Percentiles rank a stretch among this genome's conserved stretches.
These are phyloP conservation scores for Helicoverpa assulta DNA, from an alignment of 2,888 invertebrate genomes.

Conservation along the genomic window DNA sequence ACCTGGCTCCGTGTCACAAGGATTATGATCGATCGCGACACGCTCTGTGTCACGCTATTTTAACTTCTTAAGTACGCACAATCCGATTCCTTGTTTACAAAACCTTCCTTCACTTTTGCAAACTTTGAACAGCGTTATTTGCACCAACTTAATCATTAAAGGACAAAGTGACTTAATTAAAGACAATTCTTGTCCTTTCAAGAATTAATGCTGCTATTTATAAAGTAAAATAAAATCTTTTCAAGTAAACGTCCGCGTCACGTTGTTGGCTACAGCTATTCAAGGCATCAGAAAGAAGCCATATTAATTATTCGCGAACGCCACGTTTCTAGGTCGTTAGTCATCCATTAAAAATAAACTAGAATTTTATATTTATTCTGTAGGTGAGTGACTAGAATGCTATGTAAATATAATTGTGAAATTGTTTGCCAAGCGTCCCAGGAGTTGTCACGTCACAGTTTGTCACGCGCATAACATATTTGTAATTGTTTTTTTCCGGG, in stretches of 20 bases:
- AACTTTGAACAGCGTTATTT: not conserved
- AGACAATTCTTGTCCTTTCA: not conserved
- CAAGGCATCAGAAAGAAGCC: conserved; percentile 11
- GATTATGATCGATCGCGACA: conserved; percentile 52
- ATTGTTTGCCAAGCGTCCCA: conserved; percentile 25
- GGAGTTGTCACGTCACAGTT: conserved; percentile 16
- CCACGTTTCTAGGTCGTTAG: conserved; percentile 37
- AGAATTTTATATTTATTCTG: conserved; percentile 2
- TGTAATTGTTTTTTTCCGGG: conserved; percentile 1
- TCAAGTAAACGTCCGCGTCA: not conserved
- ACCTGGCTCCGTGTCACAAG: conserved; percentile 43
- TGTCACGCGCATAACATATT: conserved; percentile 22
- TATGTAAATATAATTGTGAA: conserved; percentile 1
- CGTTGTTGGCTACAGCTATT: conserved; percentile 5
- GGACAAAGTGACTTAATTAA: not conserved
- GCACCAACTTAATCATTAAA: not conserved
- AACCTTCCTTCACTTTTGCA: not conserved
- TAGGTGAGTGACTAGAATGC: not conserved
- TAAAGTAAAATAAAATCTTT: conserved; percentile 2
- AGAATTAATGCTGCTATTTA: not conserved
- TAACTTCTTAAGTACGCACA: not conserved
- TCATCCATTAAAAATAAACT: conserved; percentile 27
- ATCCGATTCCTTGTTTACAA: not conserved
- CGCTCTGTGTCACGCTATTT: conserved; percentile 16
- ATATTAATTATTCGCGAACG: conserved; percentile 24